Base-by-base conservation (phyloP, 2,113 vertebrate species). In the Haplotaxodon microlepis region DNA sequence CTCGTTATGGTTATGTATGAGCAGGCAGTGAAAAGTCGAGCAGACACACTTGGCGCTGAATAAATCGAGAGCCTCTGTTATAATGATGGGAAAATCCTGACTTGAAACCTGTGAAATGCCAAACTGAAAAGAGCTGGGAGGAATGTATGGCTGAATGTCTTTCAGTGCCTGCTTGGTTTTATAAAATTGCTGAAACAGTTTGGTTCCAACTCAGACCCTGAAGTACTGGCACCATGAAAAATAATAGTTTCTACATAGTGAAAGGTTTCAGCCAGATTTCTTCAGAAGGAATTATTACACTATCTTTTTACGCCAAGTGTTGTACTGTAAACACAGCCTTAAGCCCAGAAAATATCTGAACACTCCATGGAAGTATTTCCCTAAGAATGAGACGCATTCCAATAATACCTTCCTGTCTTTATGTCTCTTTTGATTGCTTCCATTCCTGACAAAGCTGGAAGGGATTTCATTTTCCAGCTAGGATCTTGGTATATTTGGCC, bases 51-150 rank as follows among this genome's bases (percentile, higher is more conserved):
- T 90, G 88, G 90, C 84, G 76, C 53, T 16, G 71, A 85, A 86
- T 92, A 82, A 89, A 90, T 88, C 34, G 9, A 91, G 81, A 84
- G 78, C 50, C 63, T 40, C 38, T 79, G 85, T 80, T 89, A 56
- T 89, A 90, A 89, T 85, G 85, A 91, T 5, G 12, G 87, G 54
- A 88, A 92, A 91, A 90, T 86, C 69, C 84, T 69, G 80, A 91
- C 40, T 92, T 82, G 31, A 89, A 91, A 88, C 84, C 45, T 82
- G 14, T 50, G 84, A 87, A 92, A 89, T 85, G 83, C 80, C 66
- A 81, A 90, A 86, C 71, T 34, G 81, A 91, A 79, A 53, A 21
- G 79, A 63, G 66, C 85, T 66, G 69, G 78, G 84, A 84, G 86
- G 84, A 90, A 85, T 84, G 80, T 84, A 59, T 88, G 86, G 57